Evolutionary conservation across 2,113 vertebrate genomes (phyloP), one percentile per base, ranked within the genome.

Genomic region (Campylomormyrus tamandua): DNA sequence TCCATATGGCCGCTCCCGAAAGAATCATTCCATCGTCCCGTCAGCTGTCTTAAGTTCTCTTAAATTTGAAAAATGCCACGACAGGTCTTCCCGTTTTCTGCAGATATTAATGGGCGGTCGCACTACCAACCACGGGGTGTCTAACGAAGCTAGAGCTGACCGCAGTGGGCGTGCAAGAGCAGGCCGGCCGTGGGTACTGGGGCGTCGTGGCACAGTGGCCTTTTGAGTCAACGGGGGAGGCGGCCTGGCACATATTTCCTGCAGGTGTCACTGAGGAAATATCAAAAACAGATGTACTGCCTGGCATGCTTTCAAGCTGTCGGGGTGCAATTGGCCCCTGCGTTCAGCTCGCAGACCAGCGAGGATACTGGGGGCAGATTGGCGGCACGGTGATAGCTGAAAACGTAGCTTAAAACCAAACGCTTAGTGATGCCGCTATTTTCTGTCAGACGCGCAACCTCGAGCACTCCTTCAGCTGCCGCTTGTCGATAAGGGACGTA

Each of bases 271-370:
- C 49, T 31, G 49, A 87, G 85, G 49, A 87, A 87, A 58, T 88
- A 88, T 88, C 45, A 88, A 88, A 56, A 35, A 88, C 50, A 42
- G 87, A 88, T 39, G 53, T 58, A 87, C n/a, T 13, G 5, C n/a
- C 21, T 88, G 87, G 50, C 87, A 45, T 0, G 85, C 27, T 35
- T 53, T 53, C 85, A 53, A 87, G 53, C 87, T 62, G 53, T 45
- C 3, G 87, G 87, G 53, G 35, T 58, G 84, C 35, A 56, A n/a
- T 58, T 70, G 62, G 87, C 31, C 87, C n/a, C 31, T 24, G 87
- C 4, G 13, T 58, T 87, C 50, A 42, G 53, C 87, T 24, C 1
- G 35, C 50, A 58, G 35, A 87, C 52, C 35, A 21, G 24, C 31
- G 35, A 8, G 50, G 53, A 53, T 24, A 62, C n/a, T 50, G 19